Evolutionary conservation across 2,888 invertebrate species (phyloP), one percentile per base, ranked within the genome.

Genomic region (Protonemura montana): DNA sequence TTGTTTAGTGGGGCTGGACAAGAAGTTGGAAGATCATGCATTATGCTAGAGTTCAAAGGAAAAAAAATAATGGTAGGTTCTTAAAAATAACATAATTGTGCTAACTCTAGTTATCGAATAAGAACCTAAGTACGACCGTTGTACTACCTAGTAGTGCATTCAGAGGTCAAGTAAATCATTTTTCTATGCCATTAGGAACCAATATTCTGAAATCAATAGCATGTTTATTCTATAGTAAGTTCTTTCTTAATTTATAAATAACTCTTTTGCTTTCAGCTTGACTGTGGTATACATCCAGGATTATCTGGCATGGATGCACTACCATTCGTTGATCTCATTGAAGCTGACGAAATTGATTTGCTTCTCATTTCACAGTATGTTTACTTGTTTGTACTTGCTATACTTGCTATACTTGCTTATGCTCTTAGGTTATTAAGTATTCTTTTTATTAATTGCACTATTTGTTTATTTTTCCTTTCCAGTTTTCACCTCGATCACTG

Each of bases 211-310:
- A n/a, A n/a, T n/a, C n/a, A n/a, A n/a, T n/a, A n/a, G n/a, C n/a
- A n/a, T n/a, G n/a, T n/a, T n/a, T n/a, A n/a, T n/a, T n/a, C n/a
- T n/a, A n/a, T n/a, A n/a, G 13, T 59, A 59, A 21, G 16, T 21
- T 35, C 35, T n/a, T n/a, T n/a, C n/a, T 41, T 3, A 21, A 21
- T 59, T 59, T 2, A 59, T 59, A 59, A 10, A 21, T 13, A 21
- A 1, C 59, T 21, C 13, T 2, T 13, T 59, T 13, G 59, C 21
- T 91, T 92, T 86, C 90, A 95, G 96, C 92, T 99, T 90, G 99
- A 99, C 91, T 99, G 98, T 91, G 99, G 99, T 0, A 99, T 99
- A 89, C 99, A 99, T 92, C 99, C 99, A 0, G 99, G 99, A 0
- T 92, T 99, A 87, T 96, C 97, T 3, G 99, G 99, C 84, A 97